Evolutionary conservation across 1,140 invertebrate species (phyloP).

Genomic region (Hypothenemus hampei): DNA sequence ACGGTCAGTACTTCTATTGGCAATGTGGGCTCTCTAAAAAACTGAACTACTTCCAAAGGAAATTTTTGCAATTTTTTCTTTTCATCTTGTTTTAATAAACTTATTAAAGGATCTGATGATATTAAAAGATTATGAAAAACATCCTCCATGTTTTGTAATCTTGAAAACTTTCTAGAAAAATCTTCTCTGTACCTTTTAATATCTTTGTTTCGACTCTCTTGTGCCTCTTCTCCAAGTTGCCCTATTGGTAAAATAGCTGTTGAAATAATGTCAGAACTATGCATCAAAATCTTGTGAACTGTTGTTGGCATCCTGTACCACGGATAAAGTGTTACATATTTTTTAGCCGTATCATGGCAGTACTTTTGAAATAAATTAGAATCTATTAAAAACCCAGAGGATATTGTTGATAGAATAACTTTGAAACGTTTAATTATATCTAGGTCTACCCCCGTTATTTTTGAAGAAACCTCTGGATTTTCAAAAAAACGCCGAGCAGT

Average conservation of each 20-base stretch:
- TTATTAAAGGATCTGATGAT: constrained; percentile 31
- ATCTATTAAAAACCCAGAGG: constrained; percentile 7
- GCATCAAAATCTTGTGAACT: constrained; percentile 36
- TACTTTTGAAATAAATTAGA: constrained; percentile 4
- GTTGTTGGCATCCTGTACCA: constrained; percentile 35
- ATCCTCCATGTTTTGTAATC: constrained; percentile 35
- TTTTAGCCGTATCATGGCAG: too few relatives aligned
- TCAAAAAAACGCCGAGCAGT: constrained; percentile 35
- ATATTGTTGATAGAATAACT: constrained; percentile 20
- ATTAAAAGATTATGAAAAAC: constrained; percentile 35
- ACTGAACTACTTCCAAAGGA: not conserved
- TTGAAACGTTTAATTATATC: constrained; percentile 18
- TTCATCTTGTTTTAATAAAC: not conserved
- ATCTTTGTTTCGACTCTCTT: constrained; percentile 41
- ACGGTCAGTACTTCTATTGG: too few relatives aligned
- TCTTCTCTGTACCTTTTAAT: constrained; percentile 33
- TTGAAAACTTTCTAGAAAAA: constrained; percentile 33
- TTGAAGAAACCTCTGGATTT: not conserved
- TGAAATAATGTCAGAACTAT: constrained; percentile 35
- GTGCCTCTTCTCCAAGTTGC: constrained; percentile 40
- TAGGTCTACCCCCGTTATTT: constrained; percentile 19
- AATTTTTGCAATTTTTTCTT: not conserved
- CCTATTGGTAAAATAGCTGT: constrained; percentile 38
- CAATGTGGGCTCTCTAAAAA: not conserved
- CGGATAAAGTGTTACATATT: constrained; percentile 11